These are phyloP conservation scores for Bembecia ichneumoniformis DNA, from an alignment of 2,888 invertebrate genomes.

Conservation along the genomic window DNA sequence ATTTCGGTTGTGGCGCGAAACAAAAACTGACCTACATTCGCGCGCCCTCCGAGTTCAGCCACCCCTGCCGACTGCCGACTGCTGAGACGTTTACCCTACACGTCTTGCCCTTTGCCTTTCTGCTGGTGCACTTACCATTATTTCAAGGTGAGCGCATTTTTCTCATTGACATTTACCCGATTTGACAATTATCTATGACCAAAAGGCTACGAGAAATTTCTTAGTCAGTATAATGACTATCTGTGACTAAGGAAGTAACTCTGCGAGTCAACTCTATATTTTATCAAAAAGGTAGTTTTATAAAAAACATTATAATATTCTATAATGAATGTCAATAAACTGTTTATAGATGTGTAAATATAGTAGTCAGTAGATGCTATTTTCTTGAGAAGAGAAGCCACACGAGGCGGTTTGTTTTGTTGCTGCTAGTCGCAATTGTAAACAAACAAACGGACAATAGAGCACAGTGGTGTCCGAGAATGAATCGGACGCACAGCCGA, in stretches of 20 bases:
- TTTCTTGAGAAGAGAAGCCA: neutral
- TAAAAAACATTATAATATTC: no score
- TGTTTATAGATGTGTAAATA: no score
- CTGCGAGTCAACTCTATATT: no score
- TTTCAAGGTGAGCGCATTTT: conserved; percentile 36
- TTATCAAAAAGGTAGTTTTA: no score
- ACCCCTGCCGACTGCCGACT: conserved; percentile 50
- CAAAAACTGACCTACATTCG: conserved; percentile 71
- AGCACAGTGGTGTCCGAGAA: conserved; percentile 12
- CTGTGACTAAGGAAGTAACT: no score
- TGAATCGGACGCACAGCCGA: conserved; percentile 43
- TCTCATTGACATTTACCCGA: no score
- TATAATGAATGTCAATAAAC: no score
- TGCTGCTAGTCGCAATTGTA: conserved; percentile 24
- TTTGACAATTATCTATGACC: no score
- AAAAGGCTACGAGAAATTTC: no score
- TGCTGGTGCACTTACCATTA: conserved; percentile 45
- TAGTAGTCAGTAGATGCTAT: no score
- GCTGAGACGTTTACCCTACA: conserved; percentile 49
- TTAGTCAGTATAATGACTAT: no score
- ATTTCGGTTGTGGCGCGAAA: conserved; percentile 66
- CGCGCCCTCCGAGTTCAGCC: conserved; percentile 64
- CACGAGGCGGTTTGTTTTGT: conserved; percentile 23
- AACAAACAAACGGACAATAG: conserved; percentile 34
- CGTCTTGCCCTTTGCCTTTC: conserved; percentile 47